Conservation (phyloP, 2,888 invertebrate genomes). For the Drosophila algonquin region DNA sequence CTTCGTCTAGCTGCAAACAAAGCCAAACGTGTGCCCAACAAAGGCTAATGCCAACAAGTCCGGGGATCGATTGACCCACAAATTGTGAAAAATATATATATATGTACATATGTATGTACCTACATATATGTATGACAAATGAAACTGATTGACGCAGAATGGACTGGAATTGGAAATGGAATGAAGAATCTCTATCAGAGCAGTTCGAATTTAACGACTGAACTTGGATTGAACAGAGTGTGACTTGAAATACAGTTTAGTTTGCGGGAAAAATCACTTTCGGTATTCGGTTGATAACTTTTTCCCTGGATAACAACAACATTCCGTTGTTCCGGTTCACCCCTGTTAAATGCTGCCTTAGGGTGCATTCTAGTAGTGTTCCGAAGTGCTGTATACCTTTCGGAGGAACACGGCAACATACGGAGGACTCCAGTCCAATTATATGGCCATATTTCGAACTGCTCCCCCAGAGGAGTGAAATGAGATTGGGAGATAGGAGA, state of each 20-base stretch:
- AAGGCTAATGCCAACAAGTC: slow-evolving; percentile 4
- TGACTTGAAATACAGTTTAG: too few relatives aligned
- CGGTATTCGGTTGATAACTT: too few relatives aligned
- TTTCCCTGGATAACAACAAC: too few relatives aligned
- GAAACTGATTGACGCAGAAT: background rate
- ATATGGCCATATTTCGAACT: slow-evolving; percentile 23
- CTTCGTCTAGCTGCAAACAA: slow-evolving; percentile 40
- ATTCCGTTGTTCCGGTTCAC: too few relatives aligned
- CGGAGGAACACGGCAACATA: too few relatives aligned
- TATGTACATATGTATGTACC: too few relatives aligned
- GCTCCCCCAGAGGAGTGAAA: slow-evolving; percentile 2
- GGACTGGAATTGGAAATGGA: background rate
- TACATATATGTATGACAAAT: background rate
- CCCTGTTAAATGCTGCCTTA: background rate
- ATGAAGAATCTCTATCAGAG: slow-evolving; percentile 1
- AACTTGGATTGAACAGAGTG: background rate
- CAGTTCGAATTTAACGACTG: slow-evolving; percentile 1
- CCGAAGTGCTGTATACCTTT: too few relatives aligned
- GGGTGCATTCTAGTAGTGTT: background rate
- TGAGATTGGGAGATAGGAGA: background rate
- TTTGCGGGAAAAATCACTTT: slow-evolving; percentile 14
- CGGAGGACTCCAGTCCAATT: background rate
- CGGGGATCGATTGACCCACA: slow-evolving; percentile 16
- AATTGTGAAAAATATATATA: background rate
- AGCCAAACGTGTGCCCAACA: slow-evolving; percentile 37